phyloP scores from a whole-genome alignment of 2,797 vertebrate species.

The Lutjanus argentimaculatus region DNA sequence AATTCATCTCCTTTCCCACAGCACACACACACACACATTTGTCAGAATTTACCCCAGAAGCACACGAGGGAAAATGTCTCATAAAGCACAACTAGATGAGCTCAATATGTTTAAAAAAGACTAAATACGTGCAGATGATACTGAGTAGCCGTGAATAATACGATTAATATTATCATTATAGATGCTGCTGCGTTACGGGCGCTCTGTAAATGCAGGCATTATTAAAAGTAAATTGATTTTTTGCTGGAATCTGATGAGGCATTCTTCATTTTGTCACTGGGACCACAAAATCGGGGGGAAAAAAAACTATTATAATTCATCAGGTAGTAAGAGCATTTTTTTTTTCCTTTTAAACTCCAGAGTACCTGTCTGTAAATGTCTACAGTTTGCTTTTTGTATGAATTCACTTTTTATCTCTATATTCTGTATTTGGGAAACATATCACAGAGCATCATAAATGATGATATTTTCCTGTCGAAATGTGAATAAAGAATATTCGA shows the following conservation, averaged over 20 bases:
- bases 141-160: constrained; percentile 15
- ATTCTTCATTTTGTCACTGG: constrained; percentile 24
- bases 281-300: constrained; percentile 7
- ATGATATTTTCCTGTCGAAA: constrained; percentile 22
- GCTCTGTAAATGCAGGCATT: constrained; percentile 23
- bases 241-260: constrained; percentile 15
- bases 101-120: constrained; percentile 27
- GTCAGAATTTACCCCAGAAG: constrained; percentile 26
- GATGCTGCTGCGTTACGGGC: constrained; percentile 1
- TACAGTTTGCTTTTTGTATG: constrained; percentile 17
- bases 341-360: background rate
- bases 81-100: constrained; percentile 19
- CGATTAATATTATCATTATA: background rate
- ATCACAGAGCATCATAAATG: constrained; percentile 21
- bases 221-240: constrained; percentile 27
- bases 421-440: constrained; percentile 2
- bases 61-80: background rate
- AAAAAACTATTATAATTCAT: constrained; percentile 32
- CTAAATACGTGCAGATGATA: constrained; percentile 7
- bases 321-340: background rate
- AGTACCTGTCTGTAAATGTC: background rate
- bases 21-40: constrained; percentile 22
- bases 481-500: constrained; percentile 41
- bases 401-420: constrained; percentile 23
- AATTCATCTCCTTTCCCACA: constrained; percentile 40